Evolutionary conservation across 2,797 vertebrate species (phyloP).

Genomic region (Dipus sagitta): DNA sequence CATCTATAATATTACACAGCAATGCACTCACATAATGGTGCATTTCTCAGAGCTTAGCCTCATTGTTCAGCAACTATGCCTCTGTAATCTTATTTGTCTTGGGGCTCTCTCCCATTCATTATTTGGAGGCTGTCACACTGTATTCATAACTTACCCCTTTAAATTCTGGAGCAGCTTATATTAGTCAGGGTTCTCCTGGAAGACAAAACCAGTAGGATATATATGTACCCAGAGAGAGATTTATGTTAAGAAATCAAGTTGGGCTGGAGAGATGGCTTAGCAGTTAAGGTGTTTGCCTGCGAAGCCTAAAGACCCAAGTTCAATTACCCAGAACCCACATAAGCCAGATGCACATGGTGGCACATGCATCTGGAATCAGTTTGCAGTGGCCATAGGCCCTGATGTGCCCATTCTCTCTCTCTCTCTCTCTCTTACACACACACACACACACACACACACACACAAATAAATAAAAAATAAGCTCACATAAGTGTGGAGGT

Average conservation of each 20-base stretch:
- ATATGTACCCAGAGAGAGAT: slow-evolving; percentile 2
- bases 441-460: too few relatives aligned
- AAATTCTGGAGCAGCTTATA: slow-evolving; percentile 44
- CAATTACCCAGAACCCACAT: too few relatives aligned
- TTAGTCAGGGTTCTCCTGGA: slow-evolving; percentile 11
- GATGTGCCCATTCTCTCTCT: too few relatives aligned
- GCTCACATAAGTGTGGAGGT: not conserved
- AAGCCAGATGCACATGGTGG: too few relatives aligned
- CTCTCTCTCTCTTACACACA: too few relatives aligned
- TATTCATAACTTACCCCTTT: not conserved
- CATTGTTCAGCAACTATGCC: not conserved
- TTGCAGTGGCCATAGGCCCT: too few relatives aligned
- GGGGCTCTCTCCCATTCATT: not conserved
- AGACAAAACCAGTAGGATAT: slow-evolving; percentile 19
- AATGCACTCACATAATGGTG: not conserved
- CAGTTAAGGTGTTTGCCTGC: too few relatives aligned
- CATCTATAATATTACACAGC: too few relatives aligned
- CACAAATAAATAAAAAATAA: not conserved
- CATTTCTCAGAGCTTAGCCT: not conserved
- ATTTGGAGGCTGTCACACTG: not conserved
- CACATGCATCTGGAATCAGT: too few relatives aligned
- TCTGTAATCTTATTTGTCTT: slow-evolving; percentile 9
- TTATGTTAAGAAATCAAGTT: slow-evolving; percentile 1
- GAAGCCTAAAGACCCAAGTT: too few relatives aligned
- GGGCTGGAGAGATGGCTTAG: too few relatives aligned